Base-by-base conservation (phyloP, 2,888 invertebrate species). In the Steinernema carpocapsae region DNA sequence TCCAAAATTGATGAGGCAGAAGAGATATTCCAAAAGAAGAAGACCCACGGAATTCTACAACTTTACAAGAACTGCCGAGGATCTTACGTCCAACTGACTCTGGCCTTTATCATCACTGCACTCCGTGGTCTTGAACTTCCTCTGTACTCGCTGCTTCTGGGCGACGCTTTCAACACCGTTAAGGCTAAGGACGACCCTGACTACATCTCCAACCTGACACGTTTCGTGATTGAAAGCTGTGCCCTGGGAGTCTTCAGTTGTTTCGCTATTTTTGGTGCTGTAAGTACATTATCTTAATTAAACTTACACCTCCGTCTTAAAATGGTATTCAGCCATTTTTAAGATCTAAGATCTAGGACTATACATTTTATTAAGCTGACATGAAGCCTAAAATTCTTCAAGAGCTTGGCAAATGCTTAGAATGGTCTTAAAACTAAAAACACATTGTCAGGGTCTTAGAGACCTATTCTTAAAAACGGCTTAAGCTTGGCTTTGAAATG, bases 231-330 rank as follows among this genome's bases (percentile, higher is more conserved):
- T 22, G 26, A 24, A 22, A 72, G 45, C n/a, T 14, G 74, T 10
- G 7, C 2, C 7, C n/a, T 74, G 0, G 75, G 75, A 7, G 19
- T 75, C 10, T 77, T 72, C 64, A 19, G 51, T 10, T 59, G 17
- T 52, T 32, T 64, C 12, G 52, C 59, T 19, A 76, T 75, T 24
- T 59, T 75, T 19, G 75, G 75, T 14, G 59, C 59, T 76, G 75
- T 75, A 32, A 14, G 73, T 73, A 12, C 10, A 43, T 43, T 43
- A 7, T 7, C 43, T 43, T 43, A 43, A 14, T n/a, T n/a, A n/a
- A n/a, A n/a, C n/a, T n/a, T n/a, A n/a, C n/a, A n/a, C n/a, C n/a
- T n/a, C n/a, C n/a, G n/a, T n/a, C n/a, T n/a, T n/a, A n/a, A n/a
- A n/a, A n/a, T n/a, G n/a, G n/a, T n/a, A n/a, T n/a, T n/a, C n/a